Evolutionary conservation across 37 sponge, comb jelly and placozoan species (phyloP), one percentile per base, ranked within the genome.

Genomic region (Beroe forskalii): DNA sequence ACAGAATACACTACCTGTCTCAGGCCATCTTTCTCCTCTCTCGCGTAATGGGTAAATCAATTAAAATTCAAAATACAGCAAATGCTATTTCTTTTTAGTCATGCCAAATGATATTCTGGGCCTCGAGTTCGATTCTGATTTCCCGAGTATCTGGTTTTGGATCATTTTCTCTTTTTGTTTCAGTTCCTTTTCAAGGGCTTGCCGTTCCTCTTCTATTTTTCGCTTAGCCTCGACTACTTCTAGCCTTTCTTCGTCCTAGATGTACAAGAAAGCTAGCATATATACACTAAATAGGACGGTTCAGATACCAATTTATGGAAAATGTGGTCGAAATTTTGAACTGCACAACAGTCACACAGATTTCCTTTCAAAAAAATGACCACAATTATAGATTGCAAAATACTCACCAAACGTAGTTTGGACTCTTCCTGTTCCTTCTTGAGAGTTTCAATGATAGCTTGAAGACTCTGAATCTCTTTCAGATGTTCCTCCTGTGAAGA

Each of bases 341-440:
- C n/a, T n/a, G n/a, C n/a, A n/a, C n/a, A n/a, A n/a, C n/a, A n/a
- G n/a, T n/a, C n/a, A n/a, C n/a, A n/a, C n/a, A n/a, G n/a, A n/a
- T n/a, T n/a, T n/a, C n/a, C n/a, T n/a, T n/a, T n/a, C n/a, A n/a
- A n/a, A n/a, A n/a, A n/a, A n/a, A n/a, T n/a, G n/a, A n/a, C n/a
- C n/a, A n/a, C n/a, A n/a, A n/a, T n/a, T n/a, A n/a, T n/a, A n/a
- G n/a, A n/a, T n/a, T n/a, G n/a, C n/a, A n/a, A n/a, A 12, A 48
- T 12, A 64, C 55, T 43, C 35, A 80, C 86, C 86, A 80, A 43
- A 44, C 86, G 86, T n/a, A 80, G 86, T 43, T 80, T 80, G 9
- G 86, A 35, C 48, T 80, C 86, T 25, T 80, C 86, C 42, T 80
- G 86, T 43, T 80, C 86, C 22, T 23, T 80, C 86, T 80, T 80